Evolutionary conservation across 1,140 invertebrate species (phyloP).

Genomic region (Hermetia illucens): DNA sequence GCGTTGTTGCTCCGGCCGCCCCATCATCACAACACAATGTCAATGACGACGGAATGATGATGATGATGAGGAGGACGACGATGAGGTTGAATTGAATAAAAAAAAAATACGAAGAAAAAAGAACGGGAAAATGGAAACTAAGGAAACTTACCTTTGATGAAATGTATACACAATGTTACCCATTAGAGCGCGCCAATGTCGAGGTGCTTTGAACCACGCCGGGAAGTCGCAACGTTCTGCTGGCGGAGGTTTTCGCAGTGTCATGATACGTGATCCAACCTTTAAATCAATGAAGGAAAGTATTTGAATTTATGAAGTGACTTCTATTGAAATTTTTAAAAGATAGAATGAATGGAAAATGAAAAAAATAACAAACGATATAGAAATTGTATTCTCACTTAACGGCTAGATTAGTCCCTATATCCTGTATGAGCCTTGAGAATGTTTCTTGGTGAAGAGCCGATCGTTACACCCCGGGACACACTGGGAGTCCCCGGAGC

Average conservation of each 20-base stretch:
- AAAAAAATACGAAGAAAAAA: background rate
- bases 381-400: slow-evolving; percentile 1
- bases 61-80: too few species aligned
- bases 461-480: too few species aligned
- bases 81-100: background rate
- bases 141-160: slow-evolving; percentile 28
- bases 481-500: too few species aligned
- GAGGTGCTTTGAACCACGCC: slow-evolving; percentile 29
- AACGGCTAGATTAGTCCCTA: too few species aligned
- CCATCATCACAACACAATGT: too few species aligned
- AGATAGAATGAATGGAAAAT: background rate
- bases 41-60: too few species aligned
- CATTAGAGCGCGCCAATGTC: slow-evolving; percentile 30
- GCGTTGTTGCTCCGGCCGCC: too few species aligned
- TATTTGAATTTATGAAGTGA: slow-evolving; percentile 8
- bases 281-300: slow-evolving; percentile 5
- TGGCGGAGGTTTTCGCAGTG: slow-evolving; percentile 25
- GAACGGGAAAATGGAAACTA: background rate
- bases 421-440: too few species aligned
- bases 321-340: slow-evolving; percentile 10
- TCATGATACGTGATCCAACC: slow-evolving; percentile 31
- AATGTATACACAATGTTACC: slow-evolving; percentile 29
- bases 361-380: slow-evolving; percentile 1
- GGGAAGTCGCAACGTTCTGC: slow-evolving; percentile 30
- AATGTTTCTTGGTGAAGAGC: too few species aligned